phyloP scores from a whole-genome alignment of 2,888 invertebrate genomes.

The Hypomecis atomaria region DNA sequence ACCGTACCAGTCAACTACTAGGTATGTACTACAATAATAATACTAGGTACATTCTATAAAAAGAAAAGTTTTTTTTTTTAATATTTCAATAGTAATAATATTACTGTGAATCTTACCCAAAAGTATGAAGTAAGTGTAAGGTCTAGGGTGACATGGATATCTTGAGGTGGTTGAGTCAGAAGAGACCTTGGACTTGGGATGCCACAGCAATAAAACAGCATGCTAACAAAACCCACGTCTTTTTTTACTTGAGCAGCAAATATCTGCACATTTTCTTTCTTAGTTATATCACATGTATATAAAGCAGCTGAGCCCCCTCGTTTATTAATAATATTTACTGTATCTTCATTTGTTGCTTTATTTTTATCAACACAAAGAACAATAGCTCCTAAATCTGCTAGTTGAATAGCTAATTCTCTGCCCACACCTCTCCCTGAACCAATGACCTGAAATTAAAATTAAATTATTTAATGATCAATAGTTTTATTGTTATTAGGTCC shows the following conservation, averaged over 20 bases:
- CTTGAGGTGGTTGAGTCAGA: constrained; percentile 75
- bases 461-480: not conserved
- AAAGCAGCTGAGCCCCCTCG: constrained; percentile 75
- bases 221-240: constrained; percentile 84
- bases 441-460: constrained; percentile 78
- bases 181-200: constrained; percentile 86
- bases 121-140: constrained; percentile 86
- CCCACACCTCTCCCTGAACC: constrained; percentile 90
- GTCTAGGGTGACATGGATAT: constrained; percentile 83
- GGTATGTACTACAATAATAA: too few relatives aligned
- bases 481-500: too few relatives aligned
- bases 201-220: constrained; percentile 87
- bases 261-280: constrained; percentile 75
- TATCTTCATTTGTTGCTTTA: constrained; percentile 75
- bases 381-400: constrained; percentile 83
- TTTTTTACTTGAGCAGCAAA: constrained; percentile 74
- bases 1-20: too few relatives aligned
- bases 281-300: constrained; percentile 85
- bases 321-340: constrained; percentile 75
- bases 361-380: constrained; percentile 89
- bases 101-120: constrained; percentile 75
- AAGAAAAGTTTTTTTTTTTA: too few relatives aligned
- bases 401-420: constrained; percentile 85
- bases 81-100: not conserved
- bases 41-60: too few relatives aligned